Base-by-base conservation (phyloP, 2,888 invertebrate genomes). In the Hanleya hanleyi region DNA sequence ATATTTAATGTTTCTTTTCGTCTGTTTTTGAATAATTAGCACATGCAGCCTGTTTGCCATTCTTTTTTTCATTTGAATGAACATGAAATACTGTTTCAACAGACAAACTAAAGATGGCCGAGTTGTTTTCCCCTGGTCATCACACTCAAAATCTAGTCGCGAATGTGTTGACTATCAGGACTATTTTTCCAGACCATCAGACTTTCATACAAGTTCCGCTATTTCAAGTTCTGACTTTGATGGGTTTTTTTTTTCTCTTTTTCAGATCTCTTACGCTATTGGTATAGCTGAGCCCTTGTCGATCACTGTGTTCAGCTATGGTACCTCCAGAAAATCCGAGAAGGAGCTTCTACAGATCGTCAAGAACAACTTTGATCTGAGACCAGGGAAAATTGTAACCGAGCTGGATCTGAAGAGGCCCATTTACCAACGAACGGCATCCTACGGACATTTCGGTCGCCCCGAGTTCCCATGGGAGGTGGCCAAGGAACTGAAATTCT, bases 371-470 rank as follows among this genome's bases (percentile, higher is more conserved):
- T 99, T 99, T 90, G 99, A 99, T 90, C 93, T 99, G 69, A 93
- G 98, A 90, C 99, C 99, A 4, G 99, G 99, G 76, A 96, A 94
- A 92, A 98, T 99, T 90, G 97, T 36, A 76, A 91, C 91, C 71
- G 89, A 91, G 41, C 86, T 92, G 65, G 84, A 90, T 61, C 86
- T 99, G 81, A 94, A 96, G 87, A 95, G 95, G 87, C 98, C 99
- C 65, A 97, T 99, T 86, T 99, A 98, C 92, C 97, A 98, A 92
- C 94, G 94, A 89, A 99, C 99, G 80, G 97, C 97, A 91, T 95
- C 96, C 73, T 99, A 99, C 90, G 99, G 99, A n/a, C 99, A 99
- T 92, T 99, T 99, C 91, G 99, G 99, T 62, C 94, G 98, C 77
- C 94, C 95, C 78, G 96, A 96, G 83, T 99, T 99, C 92, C 94